Evolutionary conservation across 64 coral and sea anemone species (phyloP), one percentile per base, ranked within the genome.

Genomic region (Porites lutea): DNA sequence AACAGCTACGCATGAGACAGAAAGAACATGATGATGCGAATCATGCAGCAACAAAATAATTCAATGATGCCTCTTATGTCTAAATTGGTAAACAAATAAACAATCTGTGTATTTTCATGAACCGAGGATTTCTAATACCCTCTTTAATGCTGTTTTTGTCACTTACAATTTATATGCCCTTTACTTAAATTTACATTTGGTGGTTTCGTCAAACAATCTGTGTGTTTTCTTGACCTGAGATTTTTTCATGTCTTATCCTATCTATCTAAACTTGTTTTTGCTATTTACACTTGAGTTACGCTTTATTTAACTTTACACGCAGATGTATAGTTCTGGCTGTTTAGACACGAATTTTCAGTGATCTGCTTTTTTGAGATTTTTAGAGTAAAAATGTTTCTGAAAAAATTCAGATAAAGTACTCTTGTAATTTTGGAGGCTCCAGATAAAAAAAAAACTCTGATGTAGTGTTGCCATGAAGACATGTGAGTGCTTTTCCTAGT

Each of bases 401-500:
- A 70, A 20, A 22, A 1, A 22, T 70, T 70, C 66, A 70, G 21
- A 70, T 20, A 78, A 78, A 78, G 51, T 78, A 78, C 6, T 78
- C 75, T 58, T 13, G 13, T 52, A 78, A 46, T 78, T 43, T 78
- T 52, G 75, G 75, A 52, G 75, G 75, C 10, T 78, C 48, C n/a
- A n/a, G n/a, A 51, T 7, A 46, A 78, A 50, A 5, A 78, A 78
- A 78, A 20, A 16, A 51, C 75, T 51, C 48, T 0, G 45, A 78
- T 78, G 75, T 78, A 20, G 48, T 78, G 54, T 78, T 78, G 48
- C 75, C 75, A 3, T 78, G n/a, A n/a, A 78, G 18, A 58, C 45
- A 78, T 78, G 75, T 78, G 51, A 78, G 75, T 51, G 75, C 75
- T 50, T 78, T 78, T 52, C 75, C 18, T 20, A 78, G 48, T 51